Evolutionary conservation across 2,113 vertebrate species (phyloP).

Genomic region (Tympanuchus pallidicinctus): DNA sequence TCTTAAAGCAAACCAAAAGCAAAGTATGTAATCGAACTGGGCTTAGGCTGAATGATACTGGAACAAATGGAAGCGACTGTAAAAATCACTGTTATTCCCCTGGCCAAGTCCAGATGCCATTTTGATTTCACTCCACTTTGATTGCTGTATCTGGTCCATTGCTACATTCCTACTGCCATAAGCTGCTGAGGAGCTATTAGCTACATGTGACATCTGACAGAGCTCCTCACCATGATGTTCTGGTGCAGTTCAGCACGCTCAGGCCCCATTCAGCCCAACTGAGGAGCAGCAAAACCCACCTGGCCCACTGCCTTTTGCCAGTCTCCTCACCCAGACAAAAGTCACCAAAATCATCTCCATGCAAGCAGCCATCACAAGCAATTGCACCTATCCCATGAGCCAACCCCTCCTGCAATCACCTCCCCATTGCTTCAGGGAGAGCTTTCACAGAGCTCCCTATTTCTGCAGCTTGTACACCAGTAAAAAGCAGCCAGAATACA

Average conservation of each 20-base stretch:
- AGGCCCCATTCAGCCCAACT: neutral
- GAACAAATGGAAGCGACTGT: conserved; percentile 48
- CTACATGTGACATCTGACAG: neutral
- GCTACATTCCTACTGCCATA: neutral
- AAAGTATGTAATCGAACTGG: neutral
- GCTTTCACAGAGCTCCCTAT: neutral
- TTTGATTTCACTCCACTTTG: conserved; percentile 37
- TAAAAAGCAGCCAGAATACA: neutral
- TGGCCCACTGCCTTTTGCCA: neutral
- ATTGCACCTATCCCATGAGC: rapidly evolving
- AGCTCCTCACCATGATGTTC: neutral
- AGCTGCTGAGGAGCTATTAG: neutral
- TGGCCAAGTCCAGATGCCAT: conserved; percentile 30
- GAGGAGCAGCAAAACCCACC: neutral
- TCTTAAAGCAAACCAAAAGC: rapidly evolving
- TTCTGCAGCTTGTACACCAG: neutral
- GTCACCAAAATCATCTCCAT: neutral
- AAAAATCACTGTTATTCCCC: conserved; percentile 1
- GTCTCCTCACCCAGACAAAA: neutral
- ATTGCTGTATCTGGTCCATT: neutral
- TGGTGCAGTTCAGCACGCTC: neutral
- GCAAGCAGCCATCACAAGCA: neutral
- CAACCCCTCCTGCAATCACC: neutral
- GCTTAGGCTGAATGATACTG: neutral
- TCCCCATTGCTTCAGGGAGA: neutral